A percentile compares a stretch with the other conserved stretches of the same genome.
These are phyloP conservation scores for Garra rufa DNA, from an alignment of 2,113 vertebrate species.

Conservation along the genomic window DNA sequence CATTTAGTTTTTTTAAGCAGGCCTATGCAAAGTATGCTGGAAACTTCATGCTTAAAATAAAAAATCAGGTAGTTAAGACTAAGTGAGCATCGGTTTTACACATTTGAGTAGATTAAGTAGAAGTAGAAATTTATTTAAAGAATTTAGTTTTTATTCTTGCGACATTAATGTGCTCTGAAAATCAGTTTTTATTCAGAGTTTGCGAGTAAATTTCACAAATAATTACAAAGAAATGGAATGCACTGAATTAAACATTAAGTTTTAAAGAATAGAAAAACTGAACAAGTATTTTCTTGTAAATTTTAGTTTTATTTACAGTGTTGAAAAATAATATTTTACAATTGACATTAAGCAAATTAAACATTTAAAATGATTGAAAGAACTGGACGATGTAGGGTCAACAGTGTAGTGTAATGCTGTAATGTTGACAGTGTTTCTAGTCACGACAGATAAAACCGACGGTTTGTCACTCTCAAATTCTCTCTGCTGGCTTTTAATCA, in stretches of 20 bases:
- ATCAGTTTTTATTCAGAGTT: neutral
- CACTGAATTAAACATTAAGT: no score
- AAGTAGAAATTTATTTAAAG: neutral
- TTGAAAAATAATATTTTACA: neutral
- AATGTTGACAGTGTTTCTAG: neutral
- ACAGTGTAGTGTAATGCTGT: neutral
- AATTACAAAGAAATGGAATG: no score
- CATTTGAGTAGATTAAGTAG: neutral
- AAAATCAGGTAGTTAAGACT: no score
- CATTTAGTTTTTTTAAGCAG: no score
- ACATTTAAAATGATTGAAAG: neutral
- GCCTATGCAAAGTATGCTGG: no score
- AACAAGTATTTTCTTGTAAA: no score
- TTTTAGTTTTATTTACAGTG: no score
- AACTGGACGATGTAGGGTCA: neutral
- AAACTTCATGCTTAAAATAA: no score
- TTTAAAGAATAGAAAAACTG: no score
- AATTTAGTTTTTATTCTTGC: neutral
- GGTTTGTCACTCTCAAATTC: constrained; percentile 3
- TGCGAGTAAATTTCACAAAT: no score
- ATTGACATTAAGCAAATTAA: no score
- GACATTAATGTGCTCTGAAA: neutral
- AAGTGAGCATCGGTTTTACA: neutral
- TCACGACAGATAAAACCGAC: constrained; percentile 2
- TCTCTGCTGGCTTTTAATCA: constrained; percentile 15